Evolutionary conservation across 2,113 vertebrate genomes (phyloP), one percentile per base, ranked within the genome.

Genomic region (Phyllopteryx taeniolatus): DNA sequence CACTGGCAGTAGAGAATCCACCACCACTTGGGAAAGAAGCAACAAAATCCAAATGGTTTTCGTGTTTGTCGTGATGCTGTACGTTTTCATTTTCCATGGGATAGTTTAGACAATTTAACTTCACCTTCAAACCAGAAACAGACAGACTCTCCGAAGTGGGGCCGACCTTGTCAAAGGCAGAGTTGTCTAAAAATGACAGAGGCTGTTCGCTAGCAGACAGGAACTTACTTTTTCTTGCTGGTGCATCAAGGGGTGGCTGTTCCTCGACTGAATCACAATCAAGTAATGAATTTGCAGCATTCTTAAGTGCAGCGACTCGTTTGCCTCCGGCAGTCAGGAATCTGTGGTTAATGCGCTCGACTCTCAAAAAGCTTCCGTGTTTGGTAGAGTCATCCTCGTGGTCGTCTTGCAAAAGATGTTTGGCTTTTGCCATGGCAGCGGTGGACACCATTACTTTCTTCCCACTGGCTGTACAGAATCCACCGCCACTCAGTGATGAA

Each of bases 261-360:
- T 53, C 19, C 8, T 53, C 12, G 5, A 20, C 19, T 53, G 14
- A 13, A n/a, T 13, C 8, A 12, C 51, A n/a, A 53, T 53, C 51
- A 3, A 53, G 51, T 8, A 92, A 54, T 2, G 68, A 71, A 56
- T 92, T 92, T 67, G 27, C 27, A 27, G 90, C 89, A 86, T 94
- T 94, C 46, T 89, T 60, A 39, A 94, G 86, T 42, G 94, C 89
- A 59, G 67, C 27, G 17, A 94, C 90, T 8, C 68, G 80, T 86
- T 94, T 94, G 60, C 93, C 94, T 79, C 89, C 90, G 76, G 92
- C 95, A 53, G 92, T 94, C 78, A 87, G 94, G 88, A 96, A 96
- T 2, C 93, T 93, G 79, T 33, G 53, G 19, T 20, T 44, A 7
- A 44, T 8, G 4, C 8, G 43, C 8, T 5, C 43, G 43, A 44